Evolutionary conservation across 2,888 invertebrate species (phyloP).

Genomic region (Diadegma fenestrale): DNA sequence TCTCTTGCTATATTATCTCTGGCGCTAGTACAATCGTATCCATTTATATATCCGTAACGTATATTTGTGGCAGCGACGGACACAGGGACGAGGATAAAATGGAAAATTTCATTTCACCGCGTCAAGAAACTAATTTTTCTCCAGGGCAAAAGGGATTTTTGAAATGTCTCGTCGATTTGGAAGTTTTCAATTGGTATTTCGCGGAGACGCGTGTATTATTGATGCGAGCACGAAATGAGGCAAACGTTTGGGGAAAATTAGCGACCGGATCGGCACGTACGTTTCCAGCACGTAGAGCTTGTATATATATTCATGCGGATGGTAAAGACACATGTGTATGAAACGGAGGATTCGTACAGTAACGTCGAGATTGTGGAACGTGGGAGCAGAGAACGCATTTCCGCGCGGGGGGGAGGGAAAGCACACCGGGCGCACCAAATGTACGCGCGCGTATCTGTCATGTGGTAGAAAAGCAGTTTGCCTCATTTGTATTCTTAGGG

Average conservation of each 20-base stretch:
- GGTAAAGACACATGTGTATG: conserved; percentile 41
- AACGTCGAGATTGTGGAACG: conserved; percentile 62
- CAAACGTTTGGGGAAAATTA: conserved; percentile 61
- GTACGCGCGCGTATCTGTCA: conserved; percentile 71
- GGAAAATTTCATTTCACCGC: neutral
- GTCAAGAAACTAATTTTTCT: neutral
- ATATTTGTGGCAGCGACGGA: conserved; percentile 29
- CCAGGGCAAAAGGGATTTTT: neutral
- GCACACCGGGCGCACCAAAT: conserved; percentile 42
- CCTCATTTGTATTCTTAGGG: conserved; percentile 85
- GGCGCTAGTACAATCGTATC: conserved; percentile 39
- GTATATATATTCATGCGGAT: conserved; percentile 40
- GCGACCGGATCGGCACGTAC: conserved; percentile 63
- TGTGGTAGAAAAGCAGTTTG: conserved; percentile 79
- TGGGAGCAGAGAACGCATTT: conserved; percentile 59
- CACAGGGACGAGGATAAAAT: neutral
- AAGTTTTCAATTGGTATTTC: neutral
- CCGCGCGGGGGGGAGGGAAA: conserved; percentile 15
- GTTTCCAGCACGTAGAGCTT: conserved; percentile 49
- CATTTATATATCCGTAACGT: conserved; percentile 23
- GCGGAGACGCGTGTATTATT: conserved; percentile 27
- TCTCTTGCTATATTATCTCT: conserved; percentile 64
- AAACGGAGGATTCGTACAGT: conserved; percentile 60
- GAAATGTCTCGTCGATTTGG: neutral
- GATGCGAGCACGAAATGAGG: conserved; percentile 61